Evolutionary conservation across 1,140 invertebrate species (phyloP).

Genomic region (Dreissena rostriformis): DNA sequence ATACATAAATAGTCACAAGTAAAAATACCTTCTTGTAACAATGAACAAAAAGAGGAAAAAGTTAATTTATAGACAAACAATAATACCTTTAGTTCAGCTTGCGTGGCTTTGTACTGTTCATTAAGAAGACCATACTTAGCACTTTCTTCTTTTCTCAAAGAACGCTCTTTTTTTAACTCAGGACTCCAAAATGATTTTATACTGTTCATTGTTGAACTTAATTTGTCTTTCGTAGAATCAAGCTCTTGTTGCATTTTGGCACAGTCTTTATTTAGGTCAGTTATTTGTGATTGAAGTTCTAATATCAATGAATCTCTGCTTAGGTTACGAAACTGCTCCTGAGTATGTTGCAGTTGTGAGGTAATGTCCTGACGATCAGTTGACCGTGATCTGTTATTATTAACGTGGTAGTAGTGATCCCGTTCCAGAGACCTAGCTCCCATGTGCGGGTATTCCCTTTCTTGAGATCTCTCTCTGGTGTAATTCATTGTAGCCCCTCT

Average conservation of each 20-base stretch:
- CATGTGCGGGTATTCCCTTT: slow-evolving; percentile 79
- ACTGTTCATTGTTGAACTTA: slow-evolving; percentile 99
- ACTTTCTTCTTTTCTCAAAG: slow-evolving; percentile 97
- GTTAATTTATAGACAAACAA: no score
- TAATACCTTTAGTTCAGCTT: slow-evolving; percentile 97
- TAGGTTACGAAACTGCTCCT: slow-evolving; percentile 73
- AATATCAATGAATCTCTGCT: slow-evolving; percentile 84
- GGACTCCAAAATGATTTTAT: slow-evolving; percentile 99
- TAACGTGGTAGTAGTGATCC: slow-evolving; percentile 67
- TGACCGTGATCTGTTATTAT: slow-evolving; percentile 67
- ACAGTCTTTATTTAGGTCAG: slow-evolving; percentile 97
- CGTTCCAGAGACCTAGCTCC: slow-evolving; percentile 79
- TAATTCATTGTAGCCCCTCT: slow-evolving; percentile 56
- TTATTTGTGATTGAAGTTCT: slow-evolving; percentile 96
- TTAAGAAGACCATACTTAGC: slow-evolving; percentile 98
- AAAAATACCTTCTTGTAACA: no score
- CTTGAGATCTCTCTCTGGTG: slow-evolving; percentile 75
- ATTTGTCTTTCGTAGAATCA: slow-evolving; percentile 98
- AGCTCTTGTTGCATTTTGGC: slow-evolving; percentile 98
- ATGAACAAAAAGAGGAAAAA: no score
- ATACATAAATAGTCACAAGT: no score
- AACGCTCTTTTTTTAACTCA: slow-evolving; percentile 98
- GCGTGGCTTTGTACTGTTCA: slow-evolving; percentile 97
- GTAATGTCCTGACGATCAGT: slow-evolving; percentile 69
- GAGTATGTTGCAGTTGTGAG: slow-evolving; percentile 66